Base-by-base conservation (phyloP, 30 jellyfish, hydroid and myxozoan species). In the Cassiopea xamachana region DNA sequence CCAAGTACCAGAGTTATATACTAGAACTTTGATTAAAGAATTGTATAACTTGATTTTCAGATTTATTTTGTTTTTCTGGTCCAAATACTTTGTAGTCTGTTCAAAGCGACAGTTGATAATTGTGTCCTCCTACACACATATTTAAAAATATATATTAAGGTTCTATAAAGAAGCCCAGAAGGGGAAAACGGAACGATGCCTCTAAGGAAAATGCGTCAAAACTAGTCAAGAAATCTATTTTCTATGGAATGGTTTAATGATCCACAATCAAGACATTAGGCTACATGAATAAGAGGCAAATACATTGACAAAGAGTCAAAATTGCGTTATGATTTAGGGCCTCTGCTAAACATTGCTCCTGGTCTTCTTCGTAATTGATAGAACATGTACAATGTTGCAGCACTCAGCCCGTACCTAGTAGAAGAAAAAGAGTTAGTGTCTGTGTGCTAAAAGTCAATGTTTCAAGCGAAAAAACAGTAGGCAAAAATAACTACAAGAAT, bases 331-430 rank as follows among this genome's bases (percentile, higher is more conserved):
- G 19, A 84, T 55, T 73, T 75, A 45, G 95, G 95, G 45, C 95
- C 95, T 79, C 79, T 75, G 80, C 90, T 89, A 19, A 89, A 81
- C 92, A 89, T 92, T 39, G 92, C 90, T 8, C 91, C 92, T 1
- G 98, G 97, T 73, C 87, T 72, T 81, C 69, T 86, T 39, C 98
- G 92, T 67, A 94, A 76, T 86, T 86, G 91, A 85, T 82, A 95
- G 62, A 50, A 95, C 88, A 95, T 73, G 72, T 84, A 92, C 59
- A 91, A 48, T 13, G 99, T 95, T 0, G 97, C 99, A 6, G 95
- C 97, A 49, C 96, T 84, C 7, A 95, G 88, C n/a, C 98, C 93
- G 55, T 90, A 90, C 93, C 97, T 90, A 48, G 39, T 27, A 27
- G 7, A 74, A 67, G 18, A 48, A 19, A 39, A 86, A 48, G 3